Percentiles rank a stretch among this genome's conserved stretches.
Conservation (phyloP, 53 echinoderm and acorn worm genomes). For the Henricia sp. region DNA sequence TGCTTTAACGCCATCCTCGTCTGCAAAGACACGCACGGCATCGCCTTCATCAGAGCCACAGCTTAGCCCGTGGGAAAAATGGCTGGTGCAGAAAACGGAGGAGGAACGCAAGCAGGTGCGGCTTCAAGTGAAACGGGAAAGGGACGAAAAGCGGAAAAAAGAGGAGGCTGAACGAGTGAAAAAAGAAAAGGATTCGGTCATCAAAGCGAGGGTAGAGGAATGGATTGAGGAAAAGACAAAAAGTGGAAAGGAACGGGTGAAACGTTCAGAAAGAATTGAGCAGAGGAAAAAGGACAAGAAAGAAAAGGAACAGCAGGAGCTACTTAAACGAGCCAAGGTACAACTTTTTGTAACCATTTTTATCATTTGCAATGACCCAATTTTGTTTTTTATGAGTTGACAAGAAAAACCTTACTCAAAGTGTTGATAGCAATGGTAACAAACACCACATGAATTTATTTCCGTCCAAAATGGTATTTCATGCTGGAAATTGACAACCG, state of each 20-base stretch:
- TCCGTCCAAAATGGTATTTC: no score
- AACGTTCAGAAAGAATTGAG: slow-evolving; percentile 27
- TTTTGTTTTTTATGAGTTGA: neutral
- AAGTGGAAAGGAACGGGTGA: slow-evolving; percentile 38
- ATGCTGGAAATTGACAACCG: no score
- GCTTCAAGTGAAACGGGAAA: slow-evolving; percentile 61
- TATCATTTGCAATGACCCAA: neutral
- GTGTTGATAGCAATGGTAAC: no score
- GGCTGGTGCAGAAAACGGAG: slow-evolving; percentile 74
- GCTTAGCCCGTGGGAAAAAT: slow-evolving; percentile 76
- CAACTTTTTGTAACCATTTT: neutral
- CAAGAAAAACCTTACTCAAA: no score
- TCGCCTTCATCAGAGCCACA: slow-evolving; percentile 24
- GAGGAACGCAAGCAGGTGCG: slow-evolving; percentile 61
- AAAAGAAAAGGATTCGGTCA: slow-evolving; percentile 43
- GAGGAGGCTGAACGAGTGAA: slow-evolving; percentile 65
- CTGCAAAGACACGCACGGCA: slow-evolving; percentile 20
- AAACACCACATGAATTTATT: no score
- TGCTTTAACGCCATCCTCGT: slow-evolving; percentile 33
- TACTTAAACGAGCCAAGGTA: slow-evolving; percentile 58
- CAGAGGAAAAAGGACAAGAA: slow-evolving; percentile 62
- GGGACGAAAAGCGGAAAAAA: slow-evolving; percentile 49
- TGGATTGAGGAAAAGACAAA: slow-evolving; percentile 68
- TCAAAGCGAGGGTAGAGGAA: slow-evolving; percentile 52
- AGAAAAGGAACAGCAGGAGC: slow-evolving; percentile 40